Percentiles rank a stretch among this genome's conserved stretches.
phyloP scores from a whole-genome alignment of 2,113 vertebrate species.

The Campylomormyrus tamandua region DNA sequence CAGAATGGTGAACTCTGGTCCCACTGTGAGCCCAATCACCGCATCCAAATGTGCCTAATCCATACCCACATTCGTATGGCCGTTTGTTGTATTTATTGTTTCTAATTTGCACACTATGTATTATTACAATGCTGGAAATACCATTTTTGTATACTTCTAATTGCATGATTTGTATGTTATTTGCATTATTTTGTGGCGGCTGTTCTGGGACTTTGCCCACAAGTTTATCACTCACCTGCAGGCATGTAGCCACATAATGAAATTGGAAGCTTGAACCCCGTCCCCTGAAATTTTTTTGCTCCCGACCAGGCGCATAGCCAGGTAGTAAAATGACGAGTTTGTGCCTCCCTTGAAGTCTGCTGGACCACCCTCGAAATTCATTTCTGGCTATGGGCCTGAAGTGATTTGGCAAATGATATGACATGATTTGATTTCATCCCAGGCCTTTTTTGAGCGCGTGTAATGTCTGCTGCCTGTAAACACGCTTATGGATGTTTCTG shows the following conservation, averaged over 20 bases:
- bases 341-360: background rate
- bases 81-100: background rate
- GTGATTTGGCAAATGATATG: background rate
- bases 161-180: background rate
- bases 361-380: background rate
- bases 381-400: background rate
- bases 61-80: background rate
- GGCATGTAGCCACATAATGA: background rate
- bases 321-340: background rate
- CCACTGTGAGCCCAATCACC: background rate
- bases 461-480: background rate
- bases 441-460: background rate
- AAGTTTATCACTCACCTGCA: background rate
- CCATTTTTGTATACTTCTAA: background rate
- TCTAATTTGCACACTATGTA: background rate
- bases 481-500: background rate
- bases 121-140: background rate
- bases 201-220: background rate
- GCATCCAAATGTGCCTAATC: background rate
- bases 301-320: background rate
- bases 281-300: background rate
- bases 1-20: background rate
- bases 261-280: background rate
- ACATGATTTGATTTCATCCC: background rate
- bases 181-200: background rate